A percentile compares a stretch with the other conserved stretches of the same genome.
Conservation (phyloP, 2,113 vertebrate species). For the Atractosteus spatula region DNA sequence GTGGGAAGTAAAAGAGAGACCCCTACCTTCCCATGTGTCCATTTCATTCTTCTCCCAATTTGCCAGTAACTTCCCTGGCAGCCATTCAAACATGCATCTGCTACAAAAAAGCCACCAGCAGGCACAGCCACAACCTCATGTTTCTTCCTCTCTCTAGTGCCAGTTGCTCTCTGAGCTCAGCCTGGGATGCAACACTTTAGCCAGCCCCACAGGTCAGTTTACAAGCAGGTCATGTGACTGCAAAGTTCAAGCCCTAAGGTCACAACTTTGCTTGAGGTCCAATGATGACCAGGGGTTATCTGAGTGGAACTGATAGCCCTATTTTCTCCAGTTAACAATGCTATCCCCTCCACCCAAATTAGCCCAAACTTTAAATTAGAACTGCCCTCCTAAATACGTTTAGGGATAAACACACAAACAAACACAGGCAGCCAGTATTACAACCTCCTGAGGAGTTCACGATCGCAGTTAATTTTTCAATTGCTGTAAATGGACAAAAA, state of each 20-base stretch:
- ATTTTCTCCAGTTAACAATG: constrained; percentile 72
- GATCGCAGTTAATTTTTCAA: too few species aligned
- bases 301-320: constrained; percentile 86
- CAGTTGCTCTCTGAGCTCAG: constrained; percentile 68
- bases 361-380: constrained; percentile 45
- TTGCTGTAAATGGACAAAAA: too few species aligned
- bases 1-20: background rate
- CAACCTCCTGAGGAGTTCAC: too few species aligned
- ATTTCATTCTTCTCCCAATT: constrained; percentile 81
- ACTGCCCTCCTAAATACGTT: constrained; percentile 45
- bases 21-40: constrained; percentile 93
- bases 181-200: constrained; percentile 49
- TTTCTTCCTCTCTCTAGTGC: constrained; percentile 55
- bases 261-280: constrained; percentile 77
- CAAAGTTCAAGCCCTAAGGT: constrained; percentile 91
- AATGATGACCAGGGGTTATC: constrained; percentile 87
- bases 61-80: constrained; percentile 57
- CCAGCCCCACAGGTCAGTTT: constrained; percentile 82
- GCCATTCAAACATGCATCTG: constrained; percentile 75
- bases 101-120: constrained; percentile 52
- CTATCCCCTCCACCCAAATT: constrained; percentile 45
- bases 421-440: constrained; percentile 14
- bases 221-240: constrained; percentile 85
- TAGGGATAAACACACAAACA: constrained; percentile 53
- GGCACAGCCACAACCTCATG: constrained; percentile 65